A percentile compares a stretch with the other conserved stretches of the same genome.
These are phyloP conservation scores for Mallotus villosus DNA, from an alignment of 2,797 vertebrate species.

Conservation along the genomic window DNA sequence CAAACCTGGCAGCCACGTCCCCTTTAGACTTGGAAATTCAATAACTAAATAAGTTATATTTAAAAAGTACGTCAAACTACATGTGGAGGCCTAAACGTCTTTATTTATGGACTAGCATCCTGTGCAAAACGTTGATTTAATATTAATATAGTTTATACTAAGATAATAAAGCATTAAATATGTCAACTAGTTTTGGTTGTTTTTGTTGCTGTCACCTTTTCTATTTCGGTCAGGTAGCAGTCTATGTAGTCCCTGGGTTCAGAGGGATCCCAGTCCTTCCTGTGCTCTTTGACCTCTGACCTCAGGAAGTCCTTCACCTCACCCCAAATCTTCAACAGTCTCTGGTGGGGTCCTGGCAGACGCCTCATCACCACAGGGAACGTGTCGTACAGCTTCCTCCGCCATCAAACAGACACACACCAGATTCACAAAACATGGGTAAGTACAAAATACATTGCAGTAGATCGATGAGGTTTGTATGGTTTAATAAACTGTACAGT, in stretches of 20 bases:
- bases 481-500: background rate
- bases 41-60: too few relatives aligned
- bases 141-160: too few relatives aligned
- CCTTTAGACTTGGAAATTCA: conserved; percentile 37
- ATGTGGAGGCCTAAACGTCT: background rate
- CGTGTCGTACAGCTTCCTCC: conserved; percentile 49
- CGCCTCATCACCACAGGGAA: conserved; percentile 69
- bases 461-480: too few relatives aligned
- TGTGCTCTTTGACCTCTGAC: conserved; percentile 65
- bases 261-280: conserved; percentile 63
- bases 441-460: background rate
- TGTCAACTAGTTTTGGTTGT: too few relatives aligned
- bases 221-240: conserved; percentile 77
- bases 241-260: conserved; percentile 77
- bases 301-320: conserved; percentile 53
- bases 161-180: too few relatives aligned
- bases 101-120: background rate
- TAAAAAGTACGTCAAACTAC: background rate
- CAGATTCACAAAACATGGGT: background rate
- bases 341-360: conserved; percentile 76
- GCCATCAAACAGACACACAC: background rate
- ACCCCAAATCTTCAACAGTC: conserved; percentile 30
- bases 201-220: conserved; percentile 55
- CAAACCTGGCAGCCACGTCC: conserved; percentile 65
- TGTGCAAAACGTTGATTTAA: too few relatives aligned